Percentiles rank a stretch among this genome's conserved stretches.
Evolutionary conservation across 2,888 invertebrate genomes (phyloP).

Genomic region (Orgyia antiqua): DNA sequence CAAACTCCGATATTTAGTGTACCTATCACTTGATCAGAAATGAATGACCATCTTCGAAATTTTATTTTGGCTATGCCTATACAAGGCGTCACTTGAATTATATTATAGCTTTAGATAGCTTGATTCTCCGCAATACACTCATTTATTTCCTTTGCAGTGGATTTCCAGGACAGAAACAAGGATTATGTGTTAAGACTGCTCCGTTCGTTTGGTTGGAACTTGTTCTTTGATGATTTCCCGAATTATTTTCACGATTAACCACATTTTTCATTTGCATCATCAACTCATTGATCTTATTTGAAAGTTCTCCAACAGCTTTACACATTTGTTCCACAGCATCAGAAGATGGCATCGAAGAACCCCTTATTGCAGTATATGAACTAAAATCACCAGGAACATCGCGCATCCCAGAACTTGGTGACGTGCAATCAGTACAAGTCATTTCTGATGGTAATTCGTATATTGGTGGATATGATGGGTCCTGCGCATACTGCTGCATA

Average conservation of each 20-base stretch:
- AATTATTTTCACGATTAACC: conserved; percentile 1
- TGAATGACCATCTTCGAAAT: too few relatives aligned
- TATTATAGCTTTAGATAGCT: too few relatives aligned
- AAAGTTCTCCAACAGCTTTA: conserved; percentile 36
- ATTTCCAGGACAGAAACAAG: background rate
- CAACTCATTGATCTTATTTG: conserved; percentile 34
- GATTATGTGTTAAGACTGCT: background rate
- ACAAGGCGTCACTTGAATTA: too few relatives aligned
- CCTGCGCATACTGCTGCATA: background rate
- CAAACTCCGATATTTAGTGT: too few relatives aligned
- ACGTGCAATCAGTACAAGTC: too few relatives aligned
- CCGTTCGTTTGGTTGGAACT: background rate
- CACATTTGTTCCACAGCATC: conserved; percentile 37
- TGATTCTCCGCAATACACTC: too few relatives aligned
- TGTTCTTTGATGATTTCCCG: background rate
- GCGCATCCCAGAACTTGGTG: conserved; percentile 18
- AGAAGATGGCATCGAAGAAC: conserved; percentile 9
- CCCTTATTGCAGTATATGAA: background rate
- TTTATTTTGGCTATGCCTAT: too few relatives aligned
- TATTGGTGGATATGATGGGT: too few relatives aligned
- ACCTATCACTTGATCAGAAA: too few relatives aligned
- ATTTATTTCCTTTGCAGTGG: background rate
- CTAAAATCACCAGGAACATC: conserved; percentile 30
- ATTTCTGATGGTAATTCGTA: too few relatives aligned
- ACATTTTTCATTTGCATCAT: conserved; percentile 33